Evolutionary conservation across 30 jellyfish, hydroid and myxozoan species (phyloP), one percentile per base, ranked within the genome.

Genomic region (Nemopilema nomurai): DNA sequence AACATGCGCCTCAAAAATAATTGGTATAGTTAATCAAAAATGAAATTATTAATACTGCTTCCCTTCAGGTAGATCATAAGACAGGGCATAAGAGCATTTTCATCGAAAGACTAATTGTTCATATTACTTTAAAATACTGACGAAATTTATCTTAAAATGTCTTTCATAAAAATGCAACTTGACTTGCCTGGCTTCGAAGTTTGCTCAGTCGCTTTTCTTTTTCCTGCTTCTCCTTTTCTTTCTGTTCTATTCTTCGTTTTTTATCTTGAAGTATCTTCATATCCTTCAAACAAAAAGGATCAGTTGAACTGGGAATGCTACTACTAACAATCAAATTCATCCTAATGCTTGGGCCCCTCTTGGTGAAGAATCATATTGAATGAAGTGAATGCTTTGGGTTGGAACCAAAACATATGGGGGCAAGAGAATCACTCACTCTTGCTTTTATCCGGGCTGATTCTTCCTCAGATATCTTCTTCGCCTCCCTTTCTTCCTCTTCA

Each of bases 171-270:
- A 68, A 28, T 69, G 1, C 22, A 0, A 20, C 3, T 19, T 23
- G 18, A 16, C 33, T 20, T 31, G 80, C 96, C 93, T 80, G 89
- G 51, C 87, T 77, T 26, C 87, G 91, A 18, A 92, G 95, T 67
- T 79, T 87, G 69, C 63, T 74, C 32, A 92, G 87, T 9, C 98
- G 77, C 62, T 82, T 79, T 73, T 92, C 96, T 64, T 81, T 92
- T 71, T 92, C 97, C 27, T 74, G 85, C 28, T 77, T 79, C 67
- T 87, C 97, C 17, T 16, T 27, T 81, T 87, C 87, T 67, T 81
- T 92, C 24, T 81, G 63, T 28, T 81, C 83, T 50, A 70, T 31
- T 64, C 89, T 53, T 18, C 83, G 72, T 24, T 78, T 67, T 71
- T 51, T 70, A 16, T 79, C 81, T 52, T 87, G 78, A 30, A 87